These are phyloP conservation scores for Reinhardtius hippoglossoides DNA, from an alignment of 2,113 vertebrate species.

Conservation along the genomic window DNA sequence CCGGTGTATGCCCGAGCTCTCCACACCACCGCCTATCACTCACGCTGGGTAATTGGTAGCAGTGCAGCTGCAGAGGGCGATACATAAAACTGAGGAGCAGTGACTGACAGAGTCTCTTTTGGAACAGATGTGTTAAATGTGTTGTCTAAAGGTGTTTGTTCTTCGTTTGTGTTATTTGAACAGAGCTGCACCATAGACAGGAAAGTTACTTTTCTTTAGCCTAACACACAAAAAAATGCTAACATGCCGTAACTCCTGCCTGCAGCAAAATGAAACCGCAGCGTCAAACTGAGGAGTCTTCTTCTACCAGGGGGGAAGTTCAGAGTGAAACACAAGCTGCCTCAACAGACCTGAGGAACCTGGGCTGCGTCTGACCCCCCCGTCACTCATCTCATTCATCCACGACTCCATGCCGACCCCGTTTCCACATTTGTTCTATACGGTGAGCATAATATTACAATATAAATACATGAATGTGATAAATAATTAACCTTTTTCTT, in stretches of 20 bases:
- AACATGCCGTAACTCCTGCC: background rate
- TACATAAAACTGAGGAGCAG: slow-evolving; percentile 12
- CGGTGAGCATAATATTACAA: background rate
- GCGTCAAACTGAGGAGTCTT: background rate
- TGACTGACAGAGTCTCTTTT: slow-evolving; percentile 34
- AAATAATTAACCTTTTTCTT: too few relatives aligned
- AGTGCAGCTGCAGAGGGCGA: slow-evolving; percentile 35
- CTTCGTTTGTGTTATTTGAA: background rate
- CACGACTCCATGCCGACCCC: background rate
- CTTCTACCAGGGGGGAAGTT: background rate
- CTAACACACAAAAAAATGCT: background rate
- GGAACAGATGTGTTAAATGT: slow-evolving; percentile 13
- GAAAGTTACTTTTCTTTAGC: background rate
- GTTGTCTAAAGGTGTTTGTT: background rate
- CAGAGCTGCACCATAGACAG: background rate
- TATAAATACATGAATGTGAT: too few relatives aligned
- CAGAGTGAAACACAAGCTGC: background rate
- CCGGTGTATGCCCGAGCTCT: slow-evolving; percentile 41
- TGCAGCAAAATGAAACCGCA: background rate
- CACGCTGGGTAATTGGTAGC: slow-evolving; percentile 74
- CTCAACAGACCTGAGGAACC: background rate
- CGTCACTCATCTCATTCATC: background rate
- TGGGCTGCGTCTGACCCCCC: background rate
- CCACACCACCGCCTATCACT: slow-evolving; percentile 63
- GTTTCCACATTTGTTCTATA: background rate